A percentile compares a stretch with the other conserved stretches of the same genome.
Evolutionary conservation across 92 coral and sea anemone genomes (phyloP).

Genomic region (Epizoanthus scotinus): DNA sequence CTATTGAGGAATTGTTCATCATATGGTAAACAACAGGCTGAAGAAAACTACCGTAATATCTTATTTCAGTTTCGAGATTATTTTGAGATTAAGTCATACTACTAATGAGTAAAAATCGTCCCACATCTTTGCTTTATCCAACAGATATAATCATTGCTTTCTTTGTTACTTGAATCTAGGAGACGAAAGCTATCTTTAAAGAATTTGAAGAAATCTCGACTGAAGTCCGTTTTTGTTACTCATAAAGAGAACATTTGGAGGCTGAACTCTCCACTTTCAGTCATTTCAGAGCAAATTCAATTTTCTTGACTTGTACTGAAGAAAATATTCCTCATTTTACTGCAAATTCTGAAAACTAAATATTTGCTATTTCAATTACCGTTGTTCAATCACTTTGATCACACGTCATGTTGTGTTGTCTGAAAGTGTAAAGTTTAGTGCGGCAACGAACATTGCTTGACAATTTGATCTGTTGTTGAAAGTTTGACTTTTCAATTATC

Average conservation of each 20-base stretch:
- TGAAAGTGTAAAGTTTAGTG: not conserved
- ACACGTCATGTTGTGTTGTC: not conserved
- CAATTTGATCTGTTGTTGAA: not conserved
- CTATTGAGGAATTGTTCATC: too few relatives aligned
- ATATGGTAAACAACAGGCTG: too few relatives aligned
- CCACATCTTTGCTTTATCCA: too few relatives aligned
- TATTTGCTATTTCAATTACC: not conserved
- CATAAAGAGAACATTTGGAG: not conserved
- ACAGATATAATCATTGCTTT: not conserved
- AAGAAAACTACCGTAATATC: too few relatives aligned
- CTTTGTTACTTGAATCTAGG: constrained; percentile 8
- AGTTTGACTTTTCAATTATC: constrained; percentile 12
- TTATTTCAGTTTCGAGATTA: too few relatives aligned
- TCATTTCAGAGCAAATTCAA: not conserved
- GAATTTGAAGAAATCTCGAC: constrained; percentile 9
- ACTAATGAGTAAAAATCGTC: too few relatives aligned
- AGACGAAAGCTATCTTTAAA: constrained; percentile 16
- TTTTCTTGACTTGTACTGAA: not conserved
- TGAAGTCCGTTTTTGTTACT: not conserved
- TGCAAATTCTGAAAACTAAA: not conserved
- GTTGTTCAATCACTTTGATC: not conserved
- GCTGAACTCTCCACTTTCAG: not conserved
- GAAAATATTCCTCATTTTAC: not conserved
- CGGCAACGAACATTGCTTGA: not conserved
- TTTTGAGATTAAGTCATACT: too few relatives aligned